Percentiles rank a stretch among this genome's conserved stretches.
Evolutionary conservation across 2,888 invertebrate species (phyloP).

Genomic region (Xiphydria camelus): DNA sequence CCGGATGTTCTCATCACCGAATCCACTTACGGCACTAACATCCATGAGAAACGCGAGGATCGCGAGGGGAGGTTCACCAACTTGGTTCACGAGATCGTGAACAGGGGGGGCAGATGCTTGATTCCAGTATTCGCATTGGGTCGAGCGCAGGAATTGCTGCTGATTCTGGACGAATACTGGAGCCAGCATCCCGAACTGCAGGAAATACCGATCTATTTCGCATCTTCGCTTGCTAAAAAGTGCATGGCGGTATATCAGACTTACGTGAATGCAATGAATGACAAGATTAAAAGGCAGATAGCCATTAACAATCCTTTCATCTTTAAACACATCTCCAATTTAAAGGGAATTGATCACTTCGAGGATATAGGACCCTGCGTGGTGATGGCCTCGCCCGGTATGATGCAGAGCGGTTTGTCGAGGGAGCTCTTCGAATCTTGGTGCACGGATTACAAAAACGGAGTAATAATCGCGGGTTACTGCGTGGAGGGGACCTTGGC

Average conservation of each 20-base stretch:
- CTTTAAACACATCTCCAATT: slow-evolving; percentile 94
- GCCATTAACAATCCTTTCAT: slow-evolving; percentile 98
- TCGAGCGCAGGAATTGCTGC: slow-evolving; percentile 91
- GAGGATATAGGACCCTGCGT: slow-evolving; percentile 99
- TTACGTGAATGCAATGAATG: slow-evolving; percentile 99
- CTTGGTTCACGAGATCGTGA: slow-evolving; percentile 94
- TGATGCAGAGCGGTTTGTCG: slow-evolving; percentile 99
- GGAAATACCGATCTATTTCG: slow-evolving; percentile 99
- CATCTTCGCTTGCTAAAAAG: slow-evolving; percentile 97
- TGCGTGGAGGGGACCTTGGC: slow-evolving; percentile 90
- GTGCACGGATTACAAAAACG: slow-evolving; percentile 98
- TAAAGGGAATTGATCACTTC: slow-evolving; percentile 98
- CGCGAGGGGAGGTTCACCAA: slow-evolving; percentile 92
- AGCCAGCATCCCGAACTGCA: slow-evolving; percentile 94
- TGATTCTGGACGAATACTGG: slow-evolving; percentile 98
- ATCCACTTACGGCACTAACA: slow-evolving; percentile 98
- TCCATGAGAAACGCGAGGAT: slow-evolving; percentile 97
- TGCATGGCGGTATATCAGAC: slow-evolving; percentile 99
- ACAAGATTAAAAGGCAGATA: slow-evolving; percentile 92
- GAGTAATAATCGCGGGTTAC: slow-evolving; percentile 97
- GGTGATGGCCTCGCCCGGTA: slow-evolving; percentile 99
- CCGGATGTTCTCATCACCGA: slow-evolving; percentile 98
- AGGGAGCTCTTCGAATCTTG: slow-evolving; percentile 97
- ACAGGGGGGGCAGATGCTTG: slow-evolving; percentile 94
- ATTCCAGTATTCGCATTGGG: slow-evolving; percentile 99